These are phyloP conservation scores for Clanis bilineata DNA, from an alignment of 2,888 invertebrate genomes.

Conservation along the genomic window DNA sequence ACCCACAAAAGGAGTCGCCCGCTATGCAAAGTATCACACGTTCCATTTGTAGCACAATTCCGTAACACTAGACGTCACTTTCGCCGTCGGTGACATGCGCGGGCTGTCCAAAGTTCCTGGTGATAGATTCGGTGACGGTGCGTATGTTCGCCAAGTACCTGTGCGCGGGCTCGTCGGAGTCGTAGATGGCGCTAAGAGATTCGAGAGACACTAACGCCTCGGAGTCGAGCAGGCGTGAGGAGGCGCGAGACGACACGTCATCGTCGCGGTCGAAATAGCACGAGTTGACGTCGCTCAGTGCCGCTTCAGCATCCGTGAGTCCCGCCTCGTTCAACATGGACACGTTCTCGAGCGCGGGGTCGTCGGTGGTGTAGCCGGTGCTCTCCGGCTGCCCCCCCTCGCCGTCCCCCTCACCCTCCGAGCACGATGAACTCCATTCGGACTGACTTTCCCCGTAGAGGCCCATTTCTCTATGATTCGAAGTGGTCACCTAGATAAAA, in stretches of 20 bases:
- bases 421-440: constrained; percentile 88
- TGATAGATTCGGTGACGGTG: constrained; percentile 89
- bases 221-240: constrained; percentile 90
- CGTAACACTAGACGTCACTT: constrained; percentile 82
- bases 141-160: constrained; percentile 88
- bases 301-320: constrained; percentile 93
- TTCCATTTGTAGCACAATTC: constrained; percentile 31
- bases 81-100: constrained; percentile 85
- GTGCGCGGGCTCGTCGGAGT: constrained; percentile 85
- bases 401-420: constrained; percentile 79
- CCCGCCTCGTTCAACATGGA: constrained; percentile 93
- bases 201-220: constrained; percentile 90
- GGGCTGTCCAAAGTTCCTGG: constrained; percentile 88
- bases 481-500: constrained; percentile 61
- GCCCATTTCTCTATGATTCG: constrained; percentile 69
- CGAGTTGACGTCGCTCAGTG: constrained; percentile 93
- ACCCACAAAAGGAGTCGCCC: constrained; percentile 23
- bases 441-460: constrained; percentile 87
- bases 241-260: constrained; percentile 92
- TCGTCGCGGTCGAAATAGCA: constrained; percentile 88
- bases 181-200: constrained; percentile 92
- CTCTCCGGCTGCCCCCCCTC: constrained; percentile 83
- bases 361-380: constrained; percentile 93
- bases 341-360: constrained; percentile 92
- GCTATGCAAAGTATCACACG: constrained; percentile 23